Evolutionary conservation across 2,888 invertebrate genomes (phyloP), one percentile per base, ranked within the genome.

Genomic region (Julus scandinavius): DNA sequence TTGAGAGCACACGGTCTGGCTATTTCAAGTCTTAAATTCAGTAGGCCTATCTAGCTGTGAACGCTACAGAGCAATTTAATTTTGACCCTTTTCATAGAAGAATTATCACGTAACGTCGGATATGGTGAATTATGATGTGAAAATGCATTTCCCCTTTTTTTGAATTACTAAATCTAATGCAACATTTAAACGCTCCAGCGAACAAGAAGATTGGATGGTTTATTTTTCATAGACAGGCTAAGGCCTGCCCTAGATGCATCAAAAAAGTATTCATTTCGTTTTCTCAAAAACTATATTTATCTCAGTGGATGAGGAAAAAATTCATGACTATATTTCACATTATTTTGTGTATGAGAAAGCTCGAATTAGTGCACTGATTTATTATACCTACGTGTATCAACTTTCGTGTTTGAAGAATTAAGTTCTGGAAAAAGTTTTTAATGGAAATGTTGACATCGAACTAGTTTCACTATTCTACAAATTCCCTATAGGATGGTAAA

Each of bases 101-200:
- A 80, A 38, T 80, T 80, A 80, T 80, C 38, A 38, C 80, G 80
- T 38, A 80, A 38, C 80, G 38, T 20, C 80, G 38, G 3, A 80
- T 80, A 38, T 11, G 80, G 38, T 80, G 80, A 80, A 80, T 80
- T 80, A 80, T 29, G 72, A 72, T 38, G 80, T 80, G 80, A 80
- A 80, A 80, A 80, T 80, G 80, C 80, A 80, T 80, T 80, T 80
- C 80, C 80, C 29, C 15, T 38, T 80, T 54, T 54, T 80, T 80
- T 20, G 80, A 80, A 80, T 80, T 80, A 80, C 80, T 80, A 80
- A 80, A 80, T 80, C 13, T 80, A 80, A 80, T 80, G 80, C 80
- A 80, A 29, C 80, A 38, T 80, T 80, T 80, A 80, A 80, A 80
- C 80, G 80, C 80, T 80, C 80, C 80, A 80, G 80, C 80, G 80